Evolutionary conservation across 2,113 vertebrate genomes (phyloP), one percentile per base, ranked within the genome.

Genomic region (Pterocles gutturalis): DNA sequence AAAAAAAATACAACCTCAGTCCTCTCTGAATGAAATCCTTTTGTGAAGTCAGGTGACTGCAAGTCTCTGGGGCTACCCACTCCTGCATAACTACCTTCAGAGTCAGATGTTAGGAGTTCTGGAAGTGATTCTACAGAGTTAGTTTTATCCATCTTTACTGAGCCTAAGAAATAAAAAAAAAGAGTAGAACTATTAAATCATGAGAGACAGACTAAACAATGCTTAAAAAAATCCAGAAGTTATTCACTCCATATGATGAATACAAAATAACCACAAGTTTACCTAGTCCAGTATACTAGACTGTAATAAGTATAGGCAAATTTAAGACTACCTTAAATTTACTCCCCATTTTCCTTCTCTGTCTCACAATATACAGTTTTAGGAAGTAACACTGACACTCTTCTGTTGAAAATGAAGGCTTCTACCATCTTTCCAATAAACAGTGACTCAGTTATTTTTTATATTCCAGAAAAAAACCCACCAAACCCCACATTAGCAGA

Each of bases 81-180:
- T 84, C 98, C 99, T 80, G 98, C 98, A 2, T 97, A 99, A 98
- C 99, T 99, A 89, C 99, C 98, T 98, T 99, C 99, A 7, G 99
- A 99, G 95, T 99, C 99, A 29, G 99, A 99, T 2, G 99, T 99
- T 96, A 99, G 92, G 60, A 99, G 97, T 85, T 99, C 99, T 95
- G 99, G 99, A 96, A 99, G 98, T 34, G 99, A 99, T 91, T 99
- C 99, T 48, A 98, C 96, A 13, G 99, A 99, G 96, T 98, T 99
- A 43, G 98, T 97, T 93, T 99, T 99, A 90, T 93, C 98, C 67
- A 98, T 97, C 97, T 98, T 99, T 66, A 98, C 65, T 77, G 99
- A 97, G 62, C 98, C 98, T 97, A 96, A 90, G 89, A 91, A 93
- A 91, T 64, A 75, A 95, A 34, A 88, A 58, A 17, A 34, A 29